Evolutionary conservation across 2,113 vertebrate genomes (phyloP), one percentile per base, ranked within the genome.

Genomic region (Dicentrarchus labrax): DNA sequence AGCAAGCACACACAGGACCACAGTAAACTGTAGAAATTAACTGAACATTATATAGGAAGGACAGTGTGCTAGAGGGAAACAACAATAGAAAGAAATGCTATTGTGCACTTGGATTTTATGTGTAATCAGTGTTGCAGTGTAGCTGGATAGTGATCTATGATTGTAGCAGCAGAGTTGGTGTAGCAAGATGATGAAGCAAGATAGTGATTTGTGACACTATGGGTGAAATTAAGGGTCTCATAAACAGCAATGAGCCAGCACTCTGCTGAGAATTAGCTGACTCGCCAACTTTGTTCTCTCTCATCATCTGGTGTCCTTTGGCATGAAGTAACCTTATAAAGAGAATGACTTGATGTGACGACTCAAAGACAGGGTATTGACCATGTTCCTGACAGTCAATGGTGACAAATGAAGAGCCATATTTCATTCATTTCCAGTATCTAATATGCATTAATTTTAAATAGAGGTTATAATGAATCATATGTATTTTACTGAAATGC

Each of bases 181-280:
- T 21, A 15, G 10, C 15, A 41, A 56, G 50, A 64, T 56, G 24
- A 62, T 54, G 19, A 39, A 36, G 13, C 39, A 60, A 70, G 47
- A 54, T 16, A 60, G 36, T 13, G 21, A 77, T 59, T 57, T 71
- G 74, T 57, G 51, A 72, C 51, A 51, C n/a, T 6, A 13, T 6
- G 17, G 67, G n/a, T 61, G 53, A 78, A 78, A 59, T 67, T 57
- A 84, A 60, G 54, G 24, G 38, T 54, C 47, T 73, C 13, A 48
- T 61, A 62, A 79, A 54, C 24, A 69, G 54, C 38, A 68, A 68
- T n/a, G 68, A 78, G 68, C 51, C 45, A 45, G 36, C 19, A 39
- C 68, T 72, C 21, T 11, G 16, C 67, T 21, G 19, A 66, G 59
- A 43, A 2, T 21, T 19, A 41, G 67, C 60, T 61, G 53, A 78